phyloP scores from a whole-genome alignment of 1,140 invertebrate species.

The Bombyx mandarina region DNA sequence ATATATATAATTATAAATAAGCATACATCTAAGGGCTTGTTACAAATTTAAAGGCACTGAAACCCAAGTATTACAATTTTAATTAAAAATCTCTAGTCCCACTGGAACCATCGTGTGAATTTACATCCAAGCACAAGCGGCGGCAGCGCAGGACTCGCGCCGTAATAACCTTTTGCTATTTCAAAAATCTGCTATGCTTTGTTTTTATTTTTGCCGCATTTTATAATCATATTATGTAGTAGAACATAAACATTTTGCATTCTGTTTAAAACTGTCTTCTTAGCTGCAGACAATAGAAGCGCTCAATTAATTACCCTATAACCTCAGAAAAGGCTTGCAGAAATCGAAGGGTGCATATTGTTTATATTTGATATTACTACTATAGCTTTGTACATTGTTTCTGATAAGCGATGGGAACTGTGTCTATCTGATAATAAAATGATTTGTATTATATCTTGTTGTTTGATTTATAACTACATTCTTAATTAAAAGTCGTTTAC shows the following conservation, averaged over 20 bases:
- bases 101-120: conserved; percentile 66
- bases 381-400: conserved; percentile 74
- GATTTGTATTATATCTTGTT: conserved; percentile 69
- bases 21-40: conserved; percentile 70
- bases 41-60: conserved; percentile 66
- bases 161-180: no score
- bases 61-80: conserved; percentile 64
- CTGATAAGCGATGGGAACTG: conserved; percentile 72
- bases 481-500: not conserved
- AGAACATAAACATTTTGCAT: conserved; percentile 65
- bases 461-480: conserved; percentile 31
- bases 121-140: conserved; percentile 24
- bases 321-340: conserved; percentile 70
- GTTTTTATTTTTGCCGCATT: conserved; percentile 57
- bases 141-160: conserved; percentile 3
- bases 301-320: conserved; percentile 68
- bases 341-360: conserved; percentile 72
- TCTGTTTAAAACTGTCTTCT: conserved; percentile 58
- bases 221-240: conserved; percentile 57
- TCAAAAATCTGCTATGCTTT: conserved; percentile 59
- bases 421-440: conserved; percentile 73
- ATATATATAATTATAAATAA: conserved; percentile 65
- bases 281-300: conserved; percentile 67
- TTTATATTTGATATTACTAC: conserved; percentile 73
- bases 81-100: conserved; percentile 69